Conservation (phyloP, 2,888 invertebrate species). For the Polietes domitor region DNA sequence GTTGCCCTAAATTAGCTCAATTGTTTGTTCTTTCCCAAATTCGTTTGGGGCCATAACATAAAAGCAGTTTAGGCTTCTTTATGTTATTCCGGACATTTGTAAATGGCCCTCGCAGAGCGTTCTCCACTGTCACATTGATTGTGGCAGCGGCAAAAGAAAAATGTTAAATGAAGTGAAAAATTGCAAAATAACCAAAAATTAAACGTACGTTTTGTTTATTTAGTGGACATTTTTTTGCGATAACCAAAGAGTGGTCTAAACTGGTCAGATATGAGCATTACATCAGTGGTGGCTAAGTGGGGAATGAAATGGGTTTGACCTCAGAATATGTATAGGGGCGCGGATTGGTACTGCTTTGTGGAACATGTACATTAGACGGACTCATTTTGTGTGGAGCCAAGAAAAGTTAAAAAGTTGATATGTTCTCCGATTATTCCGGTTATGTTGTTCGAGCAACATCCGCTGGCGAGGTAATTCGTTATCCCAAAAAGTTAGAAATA, state of each 20-base stretch:
- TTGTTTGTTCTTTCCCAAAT: background rate
- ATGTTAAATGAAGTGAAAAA: constrained; percentile 79
- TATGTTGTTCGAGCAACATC: too few species aligned
- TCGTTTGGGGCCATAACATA: background rate
- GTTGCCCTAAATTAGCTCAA: background rate
- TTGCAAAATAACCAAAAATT: constrained; percentile 80
- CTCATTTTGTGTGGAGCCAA: too few species aligned
- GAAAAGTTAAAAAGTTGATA: too few species aligned
- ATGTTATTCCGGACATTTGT: constrained; percentile 43
- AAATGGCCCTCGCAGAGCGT: constrained; percentile 52
- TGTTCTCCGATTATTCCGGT: too few species aligned
- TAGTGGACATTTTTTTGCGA: constrained; percentile 17
- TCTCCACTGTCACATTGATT: constrained; percentile 40
- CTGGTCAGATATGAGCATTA: background rate
- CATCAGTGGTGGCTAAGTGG: background rate
- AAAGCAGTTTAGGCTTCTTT: constrained; percentile 34
- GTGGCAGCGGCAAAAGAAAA: constrained; percentile 44
- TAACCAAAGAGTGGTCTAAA: background rate
- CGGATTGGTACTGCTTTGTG: too few species aligned
- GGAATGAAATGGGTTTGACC: too few species aligned
- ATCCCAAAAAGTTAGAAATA: too few species aligned
- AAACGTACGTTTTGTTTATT: constrained; percentile 70
- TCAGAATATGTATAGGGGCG: too few species aligned
- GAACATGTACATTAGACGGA: too few species aligned
- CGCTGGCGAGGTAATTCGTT: too few species aligned